Base-by-base conservation (phyloP, 2,888 invertebrate genomes). In the Allolobophora icterica region DNA sequence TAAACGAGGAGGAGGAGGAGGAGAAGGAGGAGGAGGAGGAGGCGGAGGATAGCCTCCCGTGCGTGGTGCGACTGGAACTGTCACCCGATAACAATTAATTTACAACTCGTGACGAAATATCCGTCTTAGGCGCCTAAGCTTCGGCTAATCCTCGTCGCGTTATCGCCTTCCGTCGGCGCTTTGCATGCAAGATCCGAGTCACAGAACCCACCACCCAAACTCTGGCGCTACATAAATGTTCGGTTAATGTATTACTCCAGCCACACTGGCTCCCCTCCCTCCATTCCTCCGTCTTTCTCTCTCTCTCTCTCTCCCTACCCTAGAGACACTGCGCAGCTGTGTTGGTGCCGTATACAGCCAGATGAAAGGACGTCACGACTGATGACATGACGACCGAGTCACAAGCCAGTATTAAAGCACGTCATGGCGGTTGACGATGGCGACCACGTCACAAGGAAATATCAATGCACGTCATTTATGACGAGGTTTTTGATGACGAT, bases 371-470 rank as follows among this genome's bases (percentile, higher is more conserved):
- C 24, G 24, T 52, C 52, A 52, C 52, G 52, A 52, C 5, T 24
- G 71, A 30, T n/a, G 71, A 71, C 71, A n/a, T 71, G 71, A n/a
- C 71, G n/a, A 71, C 71, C 71, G n/a, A 71, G 71, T 71, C 71
- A 71, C 30, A n/a, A n/a, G 71, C 5, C 71, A 71, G 71, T n/a
- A 8, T 6, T 71, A 71, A 71, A n/a, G 71, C 3, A 71, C 71
- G 71, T 71, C 71, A 71, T 71, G n/a, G 24, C 52, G 17, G 1
- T n/a, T 71, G 11, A 11, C 71, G n/a, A 71, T n/a, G 71, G n/a
- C 8, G 52, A 52, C 52, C 19, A 52, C 21, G 24, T 52, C 1
- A 52, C 1, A 52, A 52, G 21, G 1, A 1, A 52, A 6, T 24
- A 52, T 52, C 6, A 52, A 52, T 21, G 52, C 52, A 52, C 52